Evolutionary conservation across 2,113 vertebrate species (phyloP), one percentile per base, ranked within the genome.

Genomic region (Osmerus mordax): DNA sequence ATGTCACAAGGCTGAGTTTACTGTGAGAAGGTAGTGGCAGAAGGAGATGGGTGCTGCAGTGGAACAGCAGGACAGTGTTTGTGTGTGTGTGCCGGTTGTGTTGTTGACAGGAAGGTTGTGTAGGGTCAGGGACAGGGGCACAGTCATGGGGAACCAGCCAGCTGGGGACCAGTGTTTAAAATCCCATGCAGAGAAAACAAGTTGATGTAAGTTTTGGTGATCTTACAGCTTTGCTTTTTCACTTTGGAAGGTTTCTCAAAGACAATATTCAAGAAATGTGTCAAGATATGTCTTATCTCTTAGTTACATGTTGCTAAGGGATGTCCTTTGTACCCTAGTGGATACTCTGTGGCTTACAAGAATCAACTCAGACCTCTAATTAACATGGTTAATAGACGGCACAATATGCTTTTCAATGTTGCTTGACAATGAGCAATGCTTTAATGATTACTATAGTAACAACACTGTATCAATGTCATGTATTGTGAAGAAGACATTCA

Each of bases 191-290:
- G 41, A 47, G 41, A 12, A 47, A 47, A 47, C 41, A 47, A 47
- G 41, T 47, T 9, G 41, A 47, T 12, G 41, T 47, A 1, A 47
- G 9, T 9, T 47, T 12, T 47, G 41, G 41, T 47, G 41, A 47
- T 47, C 7, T 5, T 47, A 47, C 41, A 1, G 9, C 41, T 47
- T 47, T 47, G 41, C 41, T 47, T 47, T 47, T 47, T 47, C 28
- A 59, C 77, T 68, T 76, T 25, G 23, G 56, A 36, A 75, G 61
- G 72, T 69, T 70, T 75, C 25, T 67, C 19, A 68, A 71, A 73
- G 21, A 54, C 58, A 47, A 47, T 47, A 47, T 47, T 47, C 41
- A 9, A 47, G 9, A 47, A 12, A 47, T 47, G 41, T 47, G 41
- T 47, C 41, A 9, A 47, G 2, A 47, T 12, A 47, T 47, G 32